Evolutionary conservation across 2,113 vertebrate genomes (phyloP).

Genomic region (Myiagra hebetior): DNA sequence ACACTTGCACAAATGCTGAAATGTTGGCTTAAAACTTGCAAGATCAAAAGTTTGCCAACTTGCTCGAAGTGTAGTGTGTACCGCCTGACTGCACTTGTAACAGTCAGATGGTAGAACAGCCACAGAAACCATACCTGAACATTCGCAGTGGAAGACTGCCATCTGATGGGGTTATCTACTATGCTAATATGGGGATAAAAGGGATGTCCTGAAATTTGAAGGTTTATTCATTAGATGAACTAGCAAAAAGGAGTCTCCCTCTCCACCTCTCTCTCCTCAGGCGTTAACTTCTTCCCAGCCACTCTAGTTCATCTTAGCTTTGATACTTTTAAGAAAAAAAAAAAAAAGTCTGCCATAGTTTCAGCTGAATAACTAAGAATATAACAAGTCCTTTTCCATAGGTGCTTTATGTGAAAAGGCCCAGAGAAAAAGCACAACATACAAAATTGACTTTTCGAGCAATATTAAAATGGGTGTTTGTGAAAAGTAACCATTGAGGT

Average conservation of each 20-base stretch:
- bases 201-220: neutral
- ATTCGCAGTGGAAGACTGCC: neutral
- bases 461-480: neutral
- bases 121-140: neutral
- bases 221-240: neutral
- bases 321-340: neutral
- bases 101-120: neutral
- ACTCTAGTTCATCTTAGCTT: neutral
- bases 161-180: neutral
- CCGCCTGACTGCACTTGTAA: too few relatives aligned
- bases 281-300: neutral
- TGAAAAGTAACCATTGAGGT: neutral
- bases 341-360: neutral
- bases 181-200: neutral
- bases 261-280: neutral
- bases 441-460: neutral
- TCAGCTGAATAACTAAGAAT: neutral
- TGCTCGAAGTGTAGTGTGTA: neutral
- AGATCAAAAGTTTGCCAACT: neutral
- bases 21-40: neutral
- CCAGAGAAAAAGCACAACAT: neutral
- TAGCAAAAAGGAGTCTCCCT: neutral
- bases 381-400: neutral
- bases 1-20: neutral
- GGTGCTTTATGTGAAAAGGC: neutral